Evolutionary conservation across 1,140 invertebrate species (phyloP).

Genomic region (Rhopalosiphum padi): DNA sequence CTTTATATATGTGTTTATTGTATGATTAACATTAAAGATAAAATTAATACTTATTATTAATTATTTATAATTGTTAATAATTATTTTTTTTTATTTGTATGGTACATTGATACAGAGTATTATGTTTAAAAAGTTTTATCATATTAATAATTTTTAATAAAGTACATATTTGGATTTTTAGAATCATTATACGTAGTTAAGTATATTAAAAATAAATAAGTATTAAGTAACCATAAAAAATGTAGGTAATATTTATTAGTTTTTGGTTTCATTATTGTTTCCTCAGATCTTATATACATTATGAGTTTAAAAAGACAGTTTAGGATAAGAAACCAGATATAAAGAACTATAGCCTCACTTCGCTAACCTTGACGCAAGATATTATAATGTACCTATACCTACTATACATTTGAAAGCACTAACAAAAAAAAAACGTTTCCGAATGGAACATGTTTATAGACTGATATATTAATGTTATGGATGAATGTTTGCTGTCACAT

Average conservation of each 20-base stretch:
- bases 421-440: not conserved
- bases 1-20: not conserved
- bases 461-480: not conserved
- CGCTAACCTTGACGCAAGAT: not conserved
- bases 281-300: not conserved
- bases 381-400: not conserved
- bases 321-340: not conserved
- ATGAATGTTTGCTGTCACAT: not conserved
- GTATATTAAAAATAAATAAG: not conserved
- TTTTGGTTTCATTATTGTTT: not conserved
- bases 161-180: not conserved
- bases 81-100: too few relatives aligned
- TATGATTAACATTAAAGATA: not conserved
- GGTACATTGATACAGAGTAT: not conserved
- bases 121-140: not conserved
- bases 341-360: not conserved
- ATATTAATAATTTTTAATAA: not conserved
- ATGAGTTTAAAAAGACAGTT: not conserved
- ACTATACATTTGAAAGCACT: not conserved
- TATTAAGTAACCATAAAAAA: not conserved
- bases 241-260: not conserved
- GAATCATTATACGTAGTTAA: not conserved
- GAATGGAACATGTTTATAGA: not conserved
- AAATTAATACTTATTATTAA: not conserved
- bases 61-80: too few relatives aligned